Evolutionary conservation across 2,888 invertebrate genomes (phyloP), one percentile per base, ranked within the genome.

Genomic region (Pyrochroa serraticornis): DNA sequence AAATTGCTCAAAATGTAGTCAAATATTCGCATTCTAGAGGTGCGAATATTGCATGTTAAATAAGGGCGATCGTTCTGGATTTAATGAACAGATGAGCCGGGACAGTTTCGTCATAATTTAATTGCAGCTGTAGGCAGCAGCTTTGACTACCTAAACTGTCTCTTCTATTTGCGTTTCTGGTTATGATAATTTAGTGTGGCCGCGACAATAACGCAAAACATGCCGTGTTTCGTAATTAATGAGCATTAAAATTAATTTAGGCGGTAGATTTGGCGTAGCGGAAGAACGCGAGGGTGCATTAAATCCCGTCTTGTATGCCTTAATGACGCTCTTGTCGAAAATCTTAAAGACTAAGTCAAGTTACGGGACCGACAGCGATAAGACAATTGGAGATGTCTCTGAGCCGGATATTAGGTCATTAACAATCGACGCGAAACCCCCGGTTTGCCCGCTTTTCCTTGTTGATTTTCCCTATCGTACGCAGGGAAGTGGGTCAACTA

Each of bases 321-420:
- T 66, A 66, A 69, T 67, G 66, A 66, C 64, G 61, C 64, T 53
- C 67, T 63, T 64, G 66, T 69, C 62, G 66, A 65, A 67, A 65
- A 69, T 66, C 67, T 67, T 63, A 60, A 67, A 66, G 67, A 58
- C 64, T 58, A 50, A 60, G 56, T 57, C 35, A 56, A 60, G 56
- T 44, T 61, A 59, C 46, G 45, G 62, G 48, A 42, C n/a, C 22
- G 22, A 30, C 41, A 31, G 35, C 30, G 60, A 60, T 60, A 60
- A 60, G 60, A 60, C 60, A 60, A 60, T 60, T 39, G 54, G 50
- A 60, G 56, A 56, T 39, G 54, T 55, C 36, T 42, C 56, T 52
- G 31, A 55, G 46, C 56, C 60, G 60, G 60, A 60, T 56, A 60
- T 60, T 56, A 56, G 60, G 56, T 60, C 60, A 56, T 55, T 60